Evolutionary conservation across 2,888 invertebrate genomes (phyloP).

Genomic region (Julus scandinavius): DNA sequence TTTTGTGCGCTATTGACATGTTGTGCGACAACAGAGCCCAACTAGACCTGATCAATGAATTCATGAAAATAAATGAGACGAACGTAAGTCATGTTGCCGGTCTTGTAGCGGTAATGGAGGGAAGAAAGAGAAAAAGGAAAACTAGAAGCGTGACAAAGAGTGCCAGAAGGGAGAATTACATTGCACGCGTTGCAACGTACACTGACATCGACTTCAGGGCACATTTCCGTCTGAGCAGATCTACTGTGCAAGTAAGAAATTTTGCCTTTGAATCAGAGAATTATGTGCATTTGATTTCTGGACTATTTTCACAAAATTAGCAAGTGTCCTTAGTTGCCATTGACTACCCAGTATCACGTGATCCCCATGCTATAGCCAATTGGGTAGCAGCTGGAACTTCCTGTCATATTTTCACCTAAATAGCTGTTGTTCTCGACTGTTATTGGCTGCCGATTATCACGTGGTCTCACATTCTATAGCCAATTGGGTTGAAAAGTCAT

Average conservation of each 20-base stretch:
- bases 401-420: no score
- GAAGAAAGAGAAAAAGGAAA: slow-evolving; percentile 31
- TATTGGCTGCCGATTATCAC: no score
- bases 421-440: no score
- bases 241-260: neutral
- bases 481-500: no score
- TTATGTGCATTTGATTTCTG: neutral
- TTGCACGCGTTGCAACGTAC: neutral
- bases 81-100: neutral
- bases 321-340: no score
- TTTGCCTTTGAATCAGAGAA: neutral
- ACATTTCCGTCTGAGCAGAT: slow-evolving; percentile 17
- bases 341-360: no score
- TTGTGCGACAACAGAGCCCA: slow-evolving; percentile 17
- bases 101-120: neutral
- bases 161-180: slow-evolving; percentile 29
- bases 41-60: neutral
- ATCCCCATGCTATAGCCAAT: no score
- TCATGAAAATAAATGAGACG: neutral
- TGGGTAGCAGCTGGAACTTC: no score
- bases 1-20: slow-evolving; percentile 5
- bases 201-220: slow-evolving; percentile 14
- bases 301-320: no score
- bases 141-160: neutral
- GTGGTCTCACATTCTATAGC: no score